Conservation (phyloP, 1,140 invertebrate species). For the Rhagoletis pomonella region DNA sequence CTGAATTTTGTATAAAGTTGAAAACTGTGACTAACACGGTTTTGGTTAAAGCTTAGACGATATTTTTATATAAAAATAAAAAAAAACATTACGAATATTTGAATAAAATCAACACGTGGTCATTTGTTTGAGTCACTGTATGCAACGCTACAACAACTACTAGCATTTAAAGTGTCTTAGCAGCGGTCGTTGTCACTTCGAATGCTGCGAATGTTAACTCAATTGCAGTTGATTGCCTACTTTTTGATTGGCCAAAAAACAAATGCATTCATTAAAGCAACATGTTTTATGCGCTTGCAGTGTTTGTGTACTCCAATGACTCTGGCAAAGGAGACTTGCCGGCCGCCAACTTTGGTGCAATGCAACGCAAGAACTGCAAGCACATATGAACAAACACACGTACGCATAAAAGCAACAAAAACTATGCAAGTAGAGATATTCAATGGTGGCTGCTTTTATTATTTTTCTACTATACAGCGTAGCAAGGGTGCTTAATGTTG, state of each 20-base stretch:
- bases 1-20: too few relatives aligned
- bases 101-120: too few relatives aligned
- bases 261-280: slow-evolving; percentile 17
- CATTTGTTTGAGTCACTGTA: too few relatives aligned
- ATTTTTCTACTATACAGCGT: not conserved
- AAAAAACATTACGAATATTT: too few relatives aligned
- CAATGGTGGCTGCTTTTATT: not conserved
- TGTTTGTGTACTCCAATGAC: not conserved
- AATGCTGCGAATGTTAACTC: not conserved
- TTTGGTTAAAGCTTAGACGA: too few relatives aligned
- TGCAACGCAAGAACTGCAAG: not conserved
- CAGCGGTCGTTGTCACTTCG: slow-evolving; percentile 34
- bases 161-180: not conserved
- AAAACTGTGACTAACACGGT: too few relatives aligned
- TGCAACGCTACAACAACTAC: not conserved
- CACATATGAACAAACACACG: too few relatives aligned
- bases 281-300: not conserved
- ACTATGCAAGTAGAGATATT: not conserved
- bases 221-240: slow-evolving; percentile 15
- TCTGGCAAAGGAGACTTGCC: not conserved
- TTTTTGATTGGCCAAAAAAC: not conserved
- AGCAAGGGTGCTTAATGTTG: slow-evolving; percentile 16
- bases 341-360: not conserved
- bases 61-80: too few relatives aligned
- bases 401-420: not conserved